Percentiles rank a stretch among this genome's conserved stretches.
These are phyloP conservation scores for Erythrocercus mccallii DNA, from an alignment of 2,113 vertebrate genomes.

Conservation along the genomic window DNA sequence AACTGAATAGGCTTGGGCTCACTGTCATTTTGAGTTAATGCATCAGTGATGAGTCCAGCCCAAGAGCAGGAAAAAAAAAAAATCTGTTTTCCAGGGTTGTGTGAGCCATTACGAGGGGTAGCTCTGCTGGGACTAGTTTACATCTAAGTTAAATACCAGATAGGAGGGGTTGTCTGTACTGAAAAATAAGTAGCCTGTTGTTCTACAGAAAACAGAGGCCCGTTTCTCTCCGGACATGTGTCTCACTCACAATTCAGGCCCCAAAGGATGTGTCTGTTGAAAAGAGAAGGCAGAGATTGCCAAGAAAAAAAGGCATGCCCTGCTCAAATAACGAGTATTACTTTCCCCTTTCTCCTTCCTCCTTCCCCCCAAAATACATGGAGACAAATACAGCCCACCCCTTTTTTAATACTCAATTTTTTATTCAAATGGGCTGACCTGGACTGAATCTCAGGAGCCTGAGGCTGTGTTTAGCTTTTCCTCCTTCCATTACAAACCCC, in stretches of 20 bases:
- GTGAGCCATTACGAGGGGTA: slow-evolving; percentile 56
- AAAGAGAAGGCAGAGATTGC: slow-evolving; percentile 64
- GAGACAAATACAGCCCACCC: neutral
- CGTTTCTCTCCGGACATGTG: slow-evolving; percentile 50
- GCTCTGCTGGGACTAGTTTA: slow-evolving; percentile 61
- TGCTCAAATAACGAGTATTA: slow-evolving; percentile 44
- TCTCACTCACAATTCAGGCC: slow-evolving; percentile 53
- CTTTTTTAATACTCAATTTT: slow-evolving; percentile 16
- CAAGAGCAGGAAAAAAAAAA: neutral
- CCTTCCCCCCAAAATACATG: neutral
- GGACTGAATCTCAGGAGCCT: neutral
- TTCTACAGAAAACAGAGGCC: slow-evolving; percentile 74
- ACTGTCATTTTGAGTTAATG: slow-evolving; percentile 52
- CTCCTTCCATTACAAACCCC: neutral
- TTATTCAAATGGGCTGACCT: slow-evolving; percentile 24
- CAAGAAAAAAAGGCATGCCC: slow-evolving; percentile 62
- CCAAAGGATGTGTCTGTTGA: slow-evolving; percentile 59
- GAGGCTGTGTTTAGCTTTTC: neutral
- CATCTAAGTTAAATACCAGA: slow-evolving; percentile 65
- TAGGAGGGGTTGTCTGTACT: slow-evolving; percentile 52
- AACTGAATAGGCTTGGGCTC: neutral
- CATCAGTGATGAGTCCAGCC: slow-evolving; percentile 28
- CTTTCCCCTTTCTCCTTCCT: slow-evolving; percentile 11
- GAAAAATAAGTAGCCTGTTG: slow-evolving; percentile 57
- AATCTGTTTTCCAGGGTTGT: slow-evolving; percentile 47